Evolutionary conservation across 2,113 vertebrate genomes (phyloP).

Genomic region (Myotis brandtii): DNA sequence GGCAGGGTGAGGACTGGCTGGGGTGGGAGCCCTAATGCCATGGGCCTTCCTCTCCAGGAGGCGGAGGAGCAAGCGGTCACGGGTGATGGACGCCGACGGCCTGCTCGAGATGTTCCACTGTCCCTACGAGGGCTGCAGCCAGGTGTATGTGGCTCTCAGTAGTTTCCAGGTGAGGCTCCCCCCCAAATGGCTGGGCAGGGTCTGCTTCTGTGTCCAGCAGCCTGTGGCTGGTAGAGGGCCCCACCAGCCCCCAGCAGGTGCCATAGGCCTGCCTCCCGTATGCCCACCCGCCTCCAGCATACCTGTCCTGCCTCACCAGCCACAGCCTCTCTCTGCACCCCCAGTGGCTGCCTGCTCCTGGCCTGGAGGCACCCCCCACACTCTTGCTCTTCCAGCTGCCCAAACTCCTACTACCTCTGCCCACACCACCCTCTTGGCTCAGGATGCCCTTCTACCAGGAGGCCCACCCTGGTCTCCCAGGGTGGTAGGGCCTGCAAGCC

Average conservation of each 20-base stretch:
- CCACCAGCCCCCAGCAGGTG: not conserved
- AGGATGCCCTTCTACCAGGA: not conserved
- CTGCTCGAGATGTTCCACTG: slow-evolving; percentile 96
- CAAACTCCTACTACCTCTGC: not conserved
- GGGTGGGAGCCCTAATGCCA: not conserved
- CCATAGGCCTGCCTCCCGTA: not conserved
- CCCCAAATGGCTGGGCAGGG: not conserved
- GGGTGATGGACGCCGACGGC: slow-evolving; percentile 90
- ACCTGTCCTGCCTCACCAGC: not conserved
- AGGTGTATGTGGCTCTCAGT: slow-evolving; percentile 94
- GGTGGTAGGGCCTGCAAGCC: not conserved
- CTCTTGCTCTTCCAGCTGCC: not conserved
- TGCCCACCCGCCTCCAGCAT: not conserved
- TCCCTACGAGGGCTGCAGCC: slow-evolving; percentile 94
- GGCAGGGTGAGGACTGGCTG: not conserved
- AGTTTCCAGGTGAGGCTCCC: slow-evolving; percentile 92
- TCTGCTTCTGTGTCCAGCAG: not conserved
- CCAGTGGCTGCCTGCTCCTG: not conserved
- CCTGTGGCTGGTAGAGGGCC: not conserved
- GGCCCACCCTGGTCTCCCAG: not conserved
- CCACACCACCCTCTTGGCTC: not conserved
- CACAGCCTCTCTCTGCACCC: not conserved
- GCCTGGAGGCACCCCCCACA: not conserved
- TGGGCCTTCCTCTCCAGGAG: slow-evolving; percentile 80
- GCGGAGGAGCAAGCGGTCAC: slow-evolving; percentile 89